A percentile compares a stretch with the other conserved stretches of the same genome.
Evolutionary conservation across 2,113 vertebrate genomes (phyloP).

Genomic region (Leptobrachium ailaonicum): DNA sequence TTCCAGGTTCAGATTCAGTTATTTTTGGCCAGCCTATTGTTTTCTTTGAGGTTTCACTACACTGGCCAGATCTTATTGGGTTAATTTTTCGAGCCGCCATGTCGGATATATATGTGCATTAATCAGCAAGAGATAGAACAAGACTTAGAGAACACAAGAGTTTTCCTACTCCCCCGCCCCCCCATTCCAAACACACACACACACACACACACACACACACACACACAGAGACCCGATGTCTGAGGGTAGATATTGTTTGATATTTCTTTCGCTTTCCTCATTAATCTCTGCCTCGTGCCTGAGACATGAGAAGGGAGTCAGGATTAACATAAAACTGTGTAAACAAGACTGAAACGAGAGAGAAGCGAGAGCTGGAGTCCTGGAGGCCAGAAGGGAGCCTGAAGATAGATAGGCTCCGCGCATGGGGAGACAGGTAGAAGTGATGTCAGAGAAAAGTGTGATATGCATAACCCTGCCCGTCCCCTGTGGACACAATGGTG

Average conservation of each 20-base stretch:
- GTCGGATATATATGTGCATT: slow-evolving; percentile 34
- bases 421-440: not conserved
- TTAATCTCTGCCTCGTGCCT: slow-evolving; percentile 49
- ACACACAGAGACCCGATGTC: slow-evolving; percentile 38
- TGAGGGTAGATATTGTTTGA: slow-evolving; percentile 47
- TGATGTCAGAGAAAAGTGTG: too few species aligned
- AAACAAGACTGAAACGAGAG: slow-evolving; percentile 36
- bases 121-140: slow-evolving; percentile 36
- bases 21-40: slow-evolving; percentile 6
- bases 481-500: too few species aligned
- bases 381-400: slow-evolving; percentile 7
- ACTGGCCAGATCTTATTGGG: slow-evolving; percentile 14
- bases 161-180: not conserved
- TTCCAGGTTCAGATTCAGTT: not conserved
- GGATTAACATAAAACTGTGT: slow-evolving; percentile 45
- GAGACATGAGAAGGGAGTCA: slow-evolving; percentile 43
- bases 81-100: slow-evolving; percentile 32
- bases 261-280: slow-evolving; percentile 39
- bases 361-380: slow-evolving; percentile 13
- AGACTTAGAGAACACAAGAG: slow-evolving; percentile 39
- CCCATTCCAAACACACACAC: slow-evolving; percentile 22
- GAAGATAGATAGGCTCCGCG: slow-evolving; percentile 4
- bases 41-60: slow-evolving; percentile 21
- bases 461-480: too few species aligned
- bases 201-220: slow-evolving; percentile 14